These are phyloP conservation scores for Eremobia ochroleuca DNA, from an alignment of 2,888 invertebrate genomes.

Conservation along the genomic window DNA sequence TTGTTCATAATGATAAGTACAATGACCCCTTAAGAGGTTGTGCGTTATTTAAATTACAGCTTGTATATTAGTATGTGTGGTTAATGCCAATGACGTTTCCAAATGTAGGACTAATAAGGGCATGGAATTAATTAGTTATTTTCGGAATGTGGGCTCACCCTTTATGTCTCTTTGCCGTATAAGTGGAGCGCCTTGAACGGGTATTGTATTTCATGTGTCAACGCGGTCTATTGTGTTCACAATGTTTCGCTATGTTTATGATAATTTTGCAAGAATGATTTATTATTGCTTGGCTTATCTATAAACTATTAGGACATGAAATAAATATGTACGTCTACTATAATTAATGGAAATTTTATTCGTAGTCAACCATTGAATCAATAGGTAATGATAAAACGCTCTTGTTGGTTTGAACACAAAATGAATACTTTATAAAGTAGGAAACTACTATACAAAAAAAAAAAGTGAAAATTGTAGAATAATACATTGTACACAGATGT, in stretches of 20 bases:
- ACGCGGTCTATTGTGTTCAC: slow-evolving; percentile 41
- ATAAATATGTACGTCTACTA: slow-evolving; percentile 39
- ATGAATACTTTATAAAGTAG: neutral
- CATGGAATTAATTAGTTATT: slow-evolving; percentile 23
- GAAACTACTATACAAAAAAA: too few relatives aligned
- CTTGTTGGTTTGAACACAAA: neutral
- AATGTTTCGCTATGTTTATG: slow-evolving; percentile 34
- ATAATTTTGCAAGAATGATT: slow-evolving; percentile 38
- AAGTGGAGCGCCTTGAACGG: neutral
- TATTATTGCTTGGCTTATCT: slow-evolving; percentile 23
- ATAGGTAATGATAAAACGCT: neutral
- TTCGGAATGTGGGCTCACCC: neutral
- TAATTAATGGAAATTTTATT: slow-evolving; percentile 37
- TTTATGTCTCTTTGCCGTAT: slow-evolving; percentile 17
- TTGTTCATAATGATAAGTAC: too few relatives aligned
- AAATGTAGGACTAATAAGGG: slow-evolving; percentile 1
- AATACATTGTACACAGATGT: too few relatives aligned
- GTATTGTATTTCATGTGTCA: slow-evolving; percentile 34
- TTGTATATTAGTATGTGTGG: neutral
- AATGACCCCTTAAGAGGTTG: too few relatives aligned
- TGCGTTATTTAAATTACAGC: too few relatives aligned
- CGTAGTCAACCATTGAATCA: slow-evolving; percentile 2
- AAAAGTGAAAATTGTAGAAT: too few relatives aligned
- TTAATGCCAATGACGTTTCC: slow-evolving; percentile 1
- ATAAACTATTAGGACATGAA: slow-evolving; percentile 24